These are phyloP conservation scores for Hypomesus transpacificus DNA, from an alignment of 2,113 vertebrate species.

Conservation along the genomic window DNA sequence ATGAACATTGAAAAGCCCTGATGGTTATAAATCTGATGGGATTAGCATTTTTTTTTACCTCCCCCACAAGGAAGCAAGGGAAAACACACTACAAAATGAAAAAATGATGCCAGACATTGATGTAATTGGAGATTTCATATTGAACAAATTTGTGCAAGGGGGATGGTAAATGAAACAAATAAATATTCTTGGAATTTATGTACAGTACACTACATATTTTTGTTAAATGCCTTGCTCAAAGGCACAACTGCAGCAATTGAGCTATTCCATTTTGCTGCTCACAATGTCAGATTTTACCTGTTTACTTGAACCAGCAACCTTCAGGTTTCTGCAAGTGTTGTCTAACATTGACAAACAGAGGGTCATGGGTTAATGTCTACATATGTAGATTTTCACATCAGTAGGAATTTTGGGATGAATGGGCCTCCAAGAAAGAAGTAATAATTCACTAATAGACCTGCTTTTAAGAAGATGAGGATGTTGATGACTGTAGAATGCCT, in stretches of 20 bases:
- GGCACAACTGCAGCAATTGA: too few relatives aligned
- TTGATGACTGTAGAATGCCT: too few relatives aligned
- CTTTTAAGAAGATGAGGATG: too few relatives aligned
- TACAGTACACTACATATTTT: too few relatives aligned
- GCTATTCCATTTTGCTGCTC: too few relatives aligned
- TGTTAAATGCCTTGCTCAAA: too few relatives aligned
- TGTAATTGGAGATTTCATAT: constrained; percentile 32
- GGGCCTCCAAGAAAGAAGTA: constrained; percentile 45
- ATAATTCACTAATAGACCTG: constrained; percentile 53
- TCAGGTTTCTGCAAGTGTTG: too few relatives aligned
- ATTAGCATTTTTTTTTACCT: constrained; percentile 67
- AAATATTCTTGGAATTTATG: not conserved
- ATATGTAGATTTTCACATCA: constrained; percentile 40
- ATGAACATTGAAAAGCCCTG: constrained; percentile 54
- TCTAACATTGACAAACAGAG: constrained; percentile 8
- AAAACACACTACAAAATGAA: constrained; percentile 38
- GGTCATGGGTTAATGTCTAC: constrained; percentile 43
- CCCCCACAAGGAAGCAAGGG: constrained; percentile 35
- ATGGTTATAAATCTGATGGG: constrained; percentile 67
- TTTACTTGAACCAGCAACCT: too few relatives aligned
- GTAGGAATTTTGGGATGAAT: constrained; percentile 41
- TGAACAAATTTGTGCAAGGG: not conserved
- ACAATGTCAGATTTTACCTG: too few relatives aligned
- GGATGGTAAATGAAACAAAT: constrained; percentile 1
- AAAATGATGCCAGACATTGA: constrained; percentile 39